A percentile compares a stretch with the other conserved stretches of the same genome.
Conservation (phyloP, 1,140 invertebrate species). For the Dendrolimus punctatus region DNA sequence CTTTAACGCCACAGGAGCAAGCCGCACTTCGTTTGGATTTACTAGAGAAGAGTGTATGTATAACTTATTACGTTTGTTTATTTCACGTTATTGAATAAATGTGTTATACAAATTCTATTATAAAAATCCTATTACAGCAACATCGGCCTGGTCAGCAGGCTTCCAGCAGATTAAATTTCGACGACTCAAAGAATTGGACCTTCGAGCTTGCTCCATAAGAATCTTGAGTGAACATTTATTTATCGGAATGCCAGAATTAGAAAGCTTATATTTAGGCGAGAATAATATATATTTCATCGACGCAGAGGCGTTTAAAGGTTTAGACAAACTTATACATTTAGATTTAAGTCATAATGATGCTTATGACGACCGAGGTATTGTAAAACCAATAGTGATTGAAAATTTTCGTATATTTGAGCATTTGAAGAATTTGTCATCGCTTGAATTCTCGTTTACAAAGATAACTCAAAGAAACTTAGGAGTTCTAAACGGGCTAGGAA, state of each 20-base stretch:
- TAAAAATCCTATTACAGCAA: slow-evolving; percentile 19
- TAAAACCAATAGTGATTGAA: slow-evolving; percentile 34
- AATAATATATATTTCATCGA: slow-evolving; percentile 66
- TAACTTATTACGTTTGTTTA: background rate
- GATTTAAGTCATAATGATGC: slow-evolving; percentile 70
- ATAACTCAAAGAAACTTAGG: slow-evolving; percentile 46
- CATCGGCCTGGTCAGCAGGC: slow-evolving; percentile 31
- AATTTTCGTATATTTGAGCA: slow-evolving; percentile 34
- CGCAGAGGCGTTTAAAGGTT: slow-evolving; percentile 45
- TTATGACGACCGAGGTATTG: slow-evolving; percentile 24
- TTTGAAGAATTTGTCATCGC: slow-evolving; percentile 47
- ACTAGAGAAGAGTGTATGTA: background rate
- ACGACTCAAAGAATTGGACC: slow-evolving; percentile 68
- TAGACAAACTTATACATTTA: slow-evolving; percentile 57
- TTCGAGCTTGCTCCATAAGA: slow-evolving; percentile 70
- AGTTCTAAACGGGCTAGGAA: slow-evolving; percentile 44
- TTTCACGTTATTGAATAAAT: background rate
- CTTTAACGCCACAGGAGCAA: slow-evolving; percentile 35
- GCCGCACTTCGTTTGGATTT: background rate
- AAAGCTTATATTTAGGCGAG: slow-evolving; percentile 64
- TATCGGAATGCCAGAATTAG: slow-evolving; percentile 51
- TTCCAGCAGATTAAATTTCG: slow-evolving; percentile 24
- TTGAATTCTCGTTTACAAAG: slow-evolving; percentile 70
- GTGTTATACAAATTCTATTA: background rate
- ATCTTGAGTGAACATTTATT: slow-evolving; percentile 55